Evolutionary conservation across 1,140 invertebrate genomes (phyloP).

Genomic region (Scaptomyza pallida): DNA sequence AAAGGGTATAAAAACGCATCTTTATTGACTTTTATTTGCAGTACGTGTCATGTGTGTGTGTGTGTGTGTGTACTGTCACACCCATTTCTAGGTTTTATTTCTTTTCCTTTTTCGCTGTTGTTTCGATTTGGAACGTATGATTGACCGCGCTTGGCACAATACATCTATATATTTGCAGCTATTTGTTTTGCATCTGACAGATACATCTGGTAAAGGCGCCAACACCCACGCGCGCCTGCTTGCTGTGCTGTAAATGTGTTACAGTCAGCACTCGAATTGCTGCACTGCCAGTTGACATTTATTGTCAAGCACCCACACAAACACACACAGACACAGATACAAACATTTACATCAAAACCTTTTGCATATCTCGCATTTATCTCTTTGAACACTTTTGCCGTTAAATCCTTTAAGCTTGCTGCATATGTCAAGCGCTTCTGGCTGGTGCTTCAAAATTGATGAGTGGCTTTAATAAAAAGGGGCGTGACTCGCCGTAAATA

Average conservation of each 20-base stretch:
- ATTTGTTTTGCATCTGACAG: constrained; percentile 66
- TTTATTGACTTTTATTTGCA: constrained; percentile 52
- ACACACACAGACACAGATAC: constrained; percentile 16
- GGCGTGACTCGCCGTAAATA: constrained; percentile 76
- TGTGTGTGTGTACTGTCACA: background rate
- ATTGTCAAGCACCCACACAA: constrained; percentile 39
- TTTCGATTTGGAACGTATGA: constrained; percentile 47
- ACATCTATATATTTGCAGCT: constrained; percentile 32
- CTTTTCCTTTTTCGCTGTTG: background rate
- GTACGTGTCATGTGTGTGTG: constrained; percentile 58
- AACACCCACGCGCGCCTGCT: background rate
- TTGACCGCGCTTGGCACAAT: constrained; percentile 44
- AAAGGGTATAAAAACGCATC: background rate
- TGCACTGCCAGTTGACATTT: constrained; percentile 65
- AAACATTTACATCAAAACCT: background rate
- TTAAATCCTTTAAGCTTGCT: constrained; percentile 75
- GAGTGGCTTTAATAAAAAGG: constrained; percentile 76
- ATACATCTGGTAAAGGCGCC: constrained; percentile 43
- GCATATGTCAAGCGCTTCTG: constrained; percentile 65
- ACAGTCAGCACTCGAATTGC: constrained; percentile 50
- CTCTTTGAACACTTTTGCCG: constrained; percentile 38
- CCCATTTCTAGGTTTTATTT: constrained; percentile 6
- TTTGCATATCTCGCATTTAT: constrained; percentile 22
- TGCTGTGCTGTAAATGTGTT: constrained; percentile 66
- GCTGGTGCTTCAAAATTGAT: constrained; percentile 66